Conservation (phyloP, 2,888 invertebrate species). For the Marronus borbonicus region DNA sequence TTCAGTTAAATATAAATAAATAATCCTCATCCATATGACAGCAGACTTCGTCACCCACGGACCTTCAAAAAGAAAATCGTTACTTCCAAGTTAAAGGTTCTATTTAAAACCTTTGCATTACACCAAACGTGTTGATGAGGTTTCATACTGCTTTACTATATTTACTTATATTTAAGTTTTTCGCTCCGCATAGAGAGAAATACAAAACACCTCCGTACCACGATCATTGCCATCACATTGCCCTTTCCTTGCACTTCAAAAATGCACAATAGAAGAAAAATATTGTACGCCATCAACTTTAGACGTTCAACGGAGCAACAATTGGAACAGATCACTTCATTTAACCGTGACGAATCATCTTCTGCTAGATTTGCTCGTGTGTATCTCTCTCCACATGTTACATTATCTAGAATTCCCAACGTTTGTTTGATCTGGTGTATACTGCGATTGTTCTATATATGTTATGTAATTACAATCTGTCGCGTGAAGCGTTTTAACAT, state of each 20-base stretch:
- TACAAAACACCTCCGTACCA: not conserved
- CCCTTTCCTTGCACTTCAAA: conserved; percentile 1
- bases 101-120: too few relatives aligned
- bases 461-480: not conserved
- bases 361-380: conserved; percentile 43
- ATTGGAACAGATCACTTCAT: conserved; percentile 34
- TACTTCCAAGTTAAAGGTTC: too few relatives aligned
- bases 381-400: conserved; percentile 35
- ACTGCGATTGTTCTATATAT: not conserved
- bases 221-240: not conserved
- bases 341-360: conserved; percentile 43
- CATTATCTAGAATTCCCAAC: conserved; percentile 31
- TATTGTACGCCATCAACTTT: conserved; percentile 30
- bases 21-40: too few relatives aligned
- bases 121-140: too few relatives aligned
- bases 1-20: too few relatives aligned
- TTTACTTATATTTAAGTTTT: too few relatives aligned
- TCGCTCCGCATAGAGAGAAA: not conserved
- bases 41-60: too few relatives aligned
- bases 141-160: too few relatives aligned
- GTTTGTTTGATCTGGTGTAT: not conserved
- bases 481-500: not conserved
- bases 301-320: conserved; percentile 16
- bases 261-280: conserved; percentile 33
- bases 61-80: too few relatives aligned